Percentiles rank a stretch among this genome's conserved stretches.
Conservation (phyloP, 1,140 invertebrate genomes). For the Macrosteles quadrilineatus region DNA sequence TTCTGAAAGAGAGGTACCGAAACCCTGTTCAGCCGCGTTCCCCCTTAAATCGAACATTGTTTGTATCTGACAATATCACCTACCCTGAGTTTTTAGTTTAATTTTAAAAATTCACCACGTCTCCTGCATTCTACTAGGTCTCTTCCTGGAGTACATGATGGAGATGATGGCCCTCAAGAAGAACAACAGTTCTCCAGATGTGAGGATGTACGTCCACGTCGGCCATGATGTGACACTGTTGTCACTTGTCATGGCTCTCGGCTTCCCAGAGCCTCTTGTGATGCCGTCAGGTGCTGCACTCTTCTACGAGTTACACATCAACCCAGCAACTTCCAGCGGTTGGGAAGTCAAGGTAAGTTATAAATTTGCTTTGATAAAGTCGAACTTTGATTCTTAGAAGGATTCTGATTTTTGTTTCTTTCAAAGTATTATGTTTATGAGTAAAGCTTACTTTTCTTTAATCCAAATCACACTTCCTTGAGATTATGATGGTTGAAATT, state of each 20-base stretch:
- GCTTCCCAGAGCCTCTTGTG: not conserved
- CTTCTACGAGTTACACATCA: not conserved
- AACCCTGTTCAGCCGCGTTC: too few relatives aligned
- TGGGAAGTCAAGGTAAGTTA: not conserved
- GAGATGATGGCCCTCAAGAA: not conserved
- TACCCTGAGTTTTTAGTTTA: too few relatives aligned
- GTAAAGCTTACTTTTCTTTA: not conserved
- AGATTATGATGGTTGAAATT: not conserved
- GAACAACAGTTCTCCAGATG: not conserved
- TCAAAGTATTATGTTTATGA: not conserved
- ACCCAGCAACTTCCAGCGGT: not conserved
- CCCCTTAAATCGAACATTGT: too few relatives aligned
- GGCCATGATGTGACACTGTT: slow-evolving; percentile 1
- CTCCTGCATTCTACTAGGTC: too few relatives aligned
- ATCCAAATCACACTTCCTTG: not conserved
- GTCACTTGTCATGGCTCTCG: not conserved
- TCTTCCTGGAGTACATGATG: slow-evolving; percentile 1
- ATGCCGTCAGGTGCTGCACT: not conserved
- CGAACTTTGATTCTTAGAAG: not conserved
- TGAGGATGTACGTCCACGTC: not conserved
- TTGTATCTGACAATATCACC: too few relatives aligned
- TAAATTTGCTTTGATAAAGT: not conserved
- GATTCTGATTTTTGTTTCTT: not conserved
- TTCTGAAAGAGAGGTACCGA: too few relatives aligned
- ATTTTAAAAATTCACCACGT: too few relatives aligned